phyloP scores from a whole-genome alignment of 2,113 vertebrate genomes.

The Tenebrosternarchus preto region DNA sequence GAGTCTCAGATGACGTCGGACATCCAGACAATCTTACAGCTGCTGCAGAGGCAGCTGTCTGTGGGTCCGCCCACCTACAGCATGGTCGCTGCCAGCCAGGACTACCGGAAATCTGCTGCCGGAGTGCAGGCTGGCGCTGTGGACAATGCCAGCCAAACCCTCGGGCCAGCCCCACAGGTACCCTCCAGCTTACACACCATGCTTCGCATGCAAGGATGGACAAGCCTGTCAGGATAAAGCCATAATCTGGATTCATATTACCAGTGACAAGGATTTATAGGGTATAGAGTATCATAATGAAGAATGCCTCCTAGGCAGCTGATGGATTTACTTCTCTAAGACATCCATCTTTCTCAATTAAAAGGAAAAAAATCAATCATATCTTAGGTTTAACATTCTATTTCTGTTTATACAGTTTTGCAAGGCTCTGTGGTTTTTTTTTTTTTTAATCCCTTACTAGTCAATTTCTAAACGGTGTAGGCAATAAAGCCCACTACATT shows the following conservation, averaged over 20 bases:
- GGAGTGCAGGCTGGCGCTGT: conserved; percentile 75
- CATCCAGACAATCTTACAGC: conserved; percentile 91
- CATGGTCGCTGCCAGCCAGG: conserved; percentile 83
- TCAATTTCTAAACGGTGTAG: background rate
- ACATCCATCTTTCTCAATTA: background rate
- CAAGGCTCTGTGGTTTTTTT: too few relatives aligned
- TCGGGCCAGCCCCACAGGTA: conserved; percentile 84
- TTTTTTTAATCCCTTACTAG: background rate
- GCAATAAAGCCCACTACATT: background rate
- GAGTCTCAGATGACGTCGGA: conserved; percentile 96
- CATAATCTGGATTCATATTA: background rate
- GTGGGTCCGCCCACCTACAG: conserved; percentile 94
- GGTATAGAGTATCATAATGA: background rate
- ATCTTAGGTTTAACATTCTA: background rate
- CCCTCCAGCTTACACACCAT: background rate
- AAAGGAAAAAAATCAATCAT: background rate
- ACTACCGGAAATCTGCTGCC: conserved; percentile 80
- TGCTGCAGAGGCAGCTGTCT: conserved; percentile 87
- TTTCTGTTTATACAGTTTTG: background rate
- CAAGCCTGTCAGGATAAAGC: background rate
- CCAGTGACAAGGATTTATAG: background rate
- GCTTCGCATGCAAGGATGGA: background rate
- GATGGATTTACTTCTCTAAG: background rate
- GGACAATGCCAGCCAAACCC: conserved; percentile 80
- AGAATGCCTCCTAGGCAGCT: background rate